Conservation (phyloP, 92 coral and sea anemone species). For the Meandrina meandrites region DNA sequence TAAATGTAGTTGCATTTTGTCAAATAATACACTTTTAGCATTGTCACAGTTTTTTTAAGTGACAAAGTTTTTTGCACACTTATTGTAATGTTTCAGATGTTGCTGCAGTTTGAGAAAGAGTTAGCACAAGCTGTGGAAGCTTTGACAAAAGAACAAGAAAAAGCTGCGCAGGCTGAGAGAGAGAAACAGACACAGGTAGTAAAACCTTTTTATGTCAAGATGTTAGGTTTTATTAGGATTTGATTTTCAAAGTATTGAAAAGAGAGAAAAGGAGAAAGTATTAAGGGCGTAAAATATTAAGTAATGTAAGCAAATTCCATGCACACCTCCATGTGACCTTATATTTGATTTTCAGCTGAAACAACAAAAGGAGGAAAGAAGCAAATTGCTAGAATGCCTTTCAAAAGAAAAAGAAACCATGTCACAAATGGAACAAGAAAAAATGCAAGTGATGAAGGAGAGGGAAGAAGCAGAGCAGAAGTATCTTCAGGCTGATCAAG, state of each 20-base stretch:
- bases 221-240: not conserved
- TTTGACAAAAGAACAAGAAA: slow-evolving; percentile 83
- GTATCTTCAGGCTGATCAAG: slow-evolving; percentile 51
- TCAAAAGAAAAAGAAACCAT: slow-evolving; percentile 74
- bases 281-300: too few species aligned
- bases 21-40: too few species aligned
- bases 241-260: not conserved
- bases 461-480: slow-evolving; percentile 68
- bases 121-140: slow-evolving; percentile 92
- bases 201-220: not conserved
- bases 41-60: too few species aligned
- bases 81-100: slow-evolving; percentile 58
- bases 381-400: slow-evolving; percentile 63
- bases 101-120: slow-evolving; percentile 96
- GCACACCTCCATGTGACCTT: too few species aligned
- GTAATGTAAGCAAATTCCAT: too few species aligned
- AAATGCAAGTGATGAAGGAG: slow-evolving; percentile 42
- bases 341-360: slow-evolving; percentile 42
- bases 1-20: too few species aligned
- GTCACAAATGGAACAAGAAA: slow-evolving; percentile 57
- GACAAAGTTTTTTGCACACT: not conserved
- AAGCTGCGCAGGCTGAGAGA: slow-evolving; percentile 81
- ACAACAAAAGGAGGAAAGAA: slow-evolving; percentile 69
- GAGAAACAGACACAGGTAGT: slow-evolving; percentile 68
- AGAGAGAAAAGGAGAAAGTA: too few species aligned